Evolutionary conservation across 2,797 vertebrate genomes (phyloP).

Genomic region (Sparus aurata): DNA sequence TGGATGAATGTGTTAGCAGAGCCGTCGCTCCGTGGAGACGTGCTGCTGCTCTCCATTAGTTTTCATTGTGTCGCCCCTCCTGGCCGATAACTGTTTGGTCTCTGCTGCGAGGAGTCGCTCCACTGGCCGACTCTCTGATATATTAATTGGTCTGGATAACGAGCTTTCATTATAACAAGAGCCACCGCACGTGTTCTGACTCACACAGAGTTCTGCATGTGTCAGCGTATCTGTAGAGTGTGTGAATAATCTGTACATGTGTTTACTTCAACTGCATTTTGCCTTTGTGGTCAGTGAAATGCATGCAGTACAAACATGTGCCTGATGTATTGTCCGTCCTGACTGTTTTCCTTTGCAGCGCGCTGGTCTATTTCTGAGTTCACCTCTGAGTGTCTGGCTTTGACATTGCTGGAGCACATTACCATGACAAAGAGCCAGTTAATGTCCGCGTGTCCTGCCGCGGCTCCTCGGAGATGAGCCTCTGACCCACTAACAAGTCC

Average conservation of each 20-base stretch:
- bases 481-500: slow-evolving; percentile 29
- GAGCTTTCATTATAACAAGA: background rate
- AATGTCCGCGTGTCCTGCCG: slow-evolving; percentile 28
- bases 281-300: no score
- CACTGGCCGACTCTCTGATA: slow-evolving; percentile 14
- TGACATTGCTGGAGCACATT: slow-evolving; percentile 27
- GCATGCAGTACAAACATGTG: background rate
- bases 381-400: slow-evolving; percentile 9
- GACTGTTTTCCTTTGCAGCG: slow-evolving; percentile 5
- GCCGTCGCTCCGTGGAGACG: slow-evolving; percentile 13
- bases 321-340: background rate
- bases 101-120: slow-evolving; percentile 17
- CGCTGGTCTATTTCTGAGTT: slow-evolving; percentile 8
- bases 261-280: background rate
- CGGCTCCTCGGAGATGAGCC: slow-evolving; percentile 11
- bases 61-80: slow-evolving; percentile 16
- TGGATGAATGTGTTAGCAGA: slow-evolving; percentile 14
- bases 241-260: background rate
- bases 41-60: slow-evolving; percentile 21
- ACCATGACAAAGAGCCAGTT: slow-evolving; percentile 21
- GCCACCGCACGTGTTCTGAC: slow-evolving; percentile 2
- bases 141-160: slow-evolving; percentile 24
- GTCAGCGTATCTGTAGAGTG: background rate
- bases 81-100: background rate
- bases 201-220: background rate